These are phyloP conservation scores for Oreochromis spilurus DNA, from an alignment of 2,113 vertebrate species.

Conservation along the genomic window DNA sequence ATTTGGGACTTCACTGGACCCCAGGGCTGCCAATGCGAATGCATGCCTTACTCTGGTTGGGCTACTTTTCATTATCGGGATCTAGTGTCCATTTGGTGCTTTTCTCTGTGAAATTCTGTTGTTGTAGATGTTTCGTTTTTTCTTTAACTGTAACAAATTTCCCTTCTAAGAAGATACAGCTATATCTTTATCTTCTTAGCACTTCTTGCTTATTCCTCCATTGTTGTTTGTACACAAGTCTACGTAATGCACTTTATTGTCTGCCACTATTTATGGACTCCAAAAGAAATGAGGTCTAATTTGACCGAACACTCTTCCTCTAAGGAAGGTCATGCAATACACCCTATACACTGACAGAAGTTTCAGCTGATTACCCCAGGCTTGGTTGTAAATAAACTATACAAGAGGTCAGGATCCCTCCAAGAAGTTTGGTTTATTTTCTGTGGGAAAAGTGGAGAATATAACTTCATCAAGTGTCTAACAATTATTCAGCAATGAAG, in stretches of 20 bases:
- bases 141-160: not conserved
- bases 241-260: not conserved
- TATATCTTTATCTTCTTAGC: not conserved
- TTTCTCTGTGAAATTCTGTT: not conserved
- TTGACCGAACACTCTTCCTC: not conserved
- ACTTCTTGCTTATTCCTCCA: no score
- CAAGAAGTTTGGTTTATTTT: not conserved
- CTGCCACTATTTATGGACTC: not conserved
- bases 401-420: not conserved
- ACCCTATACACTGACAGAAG: not conserved
- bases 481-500: not conserved
- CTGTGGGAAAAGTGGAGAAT: not conserved
- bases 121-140: not conserved
- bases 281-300: not conserved
- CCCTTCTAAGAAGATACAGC: not conserved
- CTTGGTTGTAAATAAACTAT: not conserved
- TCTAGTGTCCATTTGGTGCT: not conserved
- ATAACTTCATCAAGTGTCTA: not conserved
- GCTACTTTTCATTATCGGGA: not conserved
- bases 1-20: constrained; percentile 6
- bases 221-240: not conserved
- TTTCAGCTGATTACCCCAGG: not conserved
- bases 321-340: not conserved
- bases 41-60: not conserved
- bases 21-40: not conserved